These are phyloP conservation scores for Steromphala cineraria DNA, from an alignment of 2,888 invertebrate species.

Conservation along the genomic window DNA sequence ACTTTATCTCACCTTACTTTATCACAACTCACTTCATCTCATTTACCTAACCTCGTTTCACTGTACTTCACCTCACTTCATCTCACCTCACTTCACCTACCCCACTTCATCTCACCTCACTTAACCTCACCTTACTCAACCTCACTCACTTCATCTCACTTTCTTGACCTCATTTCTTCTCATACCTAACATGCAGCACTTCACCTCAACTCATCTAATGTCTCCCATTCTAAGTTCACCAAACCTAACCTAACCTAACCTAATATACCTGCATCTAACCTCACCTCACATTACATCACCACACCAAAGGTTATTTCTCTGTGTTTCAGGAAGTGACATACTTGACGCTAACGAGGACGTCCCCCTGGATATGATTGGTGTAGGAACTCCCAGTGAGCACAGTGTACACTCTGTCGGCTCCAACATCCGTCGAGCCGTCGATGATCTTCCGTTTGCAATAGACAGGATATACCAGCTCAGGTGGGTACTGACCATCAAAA, in stretches of 20 bases:
- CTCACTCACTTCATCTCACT: not conserved
- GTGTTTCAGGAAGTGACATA: constrained; percentile 19
- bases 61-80: too few species aligned
- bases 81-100: too few species aligned
- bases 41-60: too few species aligned
- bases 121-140: too few species aligned
- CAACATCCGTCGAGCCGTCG: constrained; percentile 46
- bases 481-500: constrained; percentile 29
- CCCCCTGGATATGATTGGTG: not conserved
- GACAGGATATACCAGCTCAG: constrained; percentile 59
- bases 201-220: not conserved
- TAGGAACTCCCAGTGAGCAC: constrained; percentile 28
- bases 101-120: too few species aligned
- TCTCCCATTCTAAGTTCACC: too few species aligned
- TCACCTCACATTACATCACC: too few species aligned
- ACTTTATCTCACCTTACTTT: too few species aligned
- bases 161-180: too few species aligned
- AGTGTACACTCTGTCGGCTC: constrained; percentile 51
- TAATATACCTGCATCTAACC: too few species aligned
- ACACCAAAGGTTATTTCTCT: not conserved
- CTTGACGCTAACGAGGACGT: not conserved
- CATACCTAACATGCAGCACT: not conserved
- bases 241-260: too few species aligned
- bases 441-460: constrained; percentile 54
- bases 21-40: too few species aligned